Conservation (phyloP, 2,113 vertebrate species). For the Cinclus cinclus region DNA sequence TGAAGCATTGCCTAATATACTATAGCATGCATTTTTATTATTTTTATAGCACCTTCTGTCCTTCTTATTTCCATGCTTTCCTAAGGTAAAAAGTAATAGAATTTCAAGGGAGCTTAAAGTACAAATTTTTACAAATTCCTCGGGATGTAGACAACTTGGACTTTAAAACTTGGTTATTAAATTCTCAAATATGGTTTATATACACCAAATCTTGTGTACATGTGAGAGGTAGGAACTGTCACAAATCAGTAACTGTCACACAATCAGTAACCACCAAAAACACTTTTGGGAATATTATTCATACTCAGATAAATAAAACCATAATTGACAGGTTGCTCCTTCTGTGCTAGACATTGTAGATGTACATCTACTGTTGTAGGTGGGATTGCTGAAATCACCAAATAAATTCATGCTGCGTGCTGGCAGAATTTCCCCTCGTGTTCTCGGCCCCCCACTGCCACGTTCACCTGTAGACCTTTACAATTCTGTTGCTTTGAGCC, state of each 20-base stretch:
- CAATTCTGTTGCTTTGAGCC: rapidly evolving
- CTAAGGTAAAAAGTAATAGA: not conserved
- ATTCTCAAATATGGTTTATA: not conserved
- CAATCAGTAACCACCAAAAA: not conserved
- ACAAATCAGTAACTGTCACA: not conserved
- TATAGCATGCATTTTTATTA: not conserved
- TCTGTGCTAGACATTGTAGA: not conserved
- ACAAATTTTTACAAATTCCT: not conserved
- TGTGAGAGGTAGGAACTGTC: not conserved
- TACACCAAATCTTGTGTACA: not conserved
- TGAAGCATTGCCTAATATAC: not conserved
- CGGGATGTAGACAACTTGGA: not conserved
- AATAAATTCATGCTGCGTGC: not conserved
- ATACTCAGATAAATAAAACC: not conserved
- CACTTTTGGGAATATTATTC: not conserved
- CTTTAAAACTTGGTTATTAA: not conserved
- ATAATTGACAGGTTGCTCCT: not conserved
- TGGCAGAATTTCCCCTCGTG: not conserved
- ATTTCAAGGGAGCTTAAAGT: not conserved
- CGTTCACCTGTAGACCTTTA: not conserved
- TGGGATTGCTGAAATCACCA: not conserved
- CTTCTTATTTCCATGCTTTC: not conserved
- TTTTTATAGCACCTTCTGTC: not conserved
- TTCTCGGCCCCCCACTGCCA: not conserved
- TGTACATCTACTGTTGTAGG: not conserved